Evolutionary conservation across 2,888 invertebrate genomes (phyloP).

Genomic region (Platycheirus rosarum): DNA sequence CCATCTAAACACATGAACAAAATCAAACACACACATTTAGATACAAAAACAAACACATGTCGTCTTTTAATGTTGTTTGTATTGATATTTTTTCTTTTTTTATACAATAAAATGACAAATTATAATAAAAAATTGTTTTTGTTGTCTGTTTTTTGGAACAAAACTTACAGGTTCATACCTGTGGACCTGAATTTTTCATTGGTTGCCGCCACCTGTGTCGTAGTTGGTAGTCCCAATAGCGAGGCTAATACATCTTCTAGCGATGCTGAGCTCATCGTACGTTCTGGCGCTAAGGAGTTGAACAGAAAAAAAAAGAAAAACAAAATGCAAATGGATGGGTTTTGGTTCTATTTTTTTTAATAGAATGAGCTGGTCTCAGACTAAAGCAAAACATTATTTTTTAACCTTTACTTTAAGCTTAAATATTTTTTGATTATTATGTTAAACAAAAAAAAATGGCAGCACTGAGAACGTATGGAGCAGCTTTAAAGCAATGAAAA

Average conservation of each 20-base stretch:
- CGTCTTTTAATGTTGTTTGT: constrained; percentile 56
- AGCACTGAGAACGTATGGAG: constrained; percentile 64
- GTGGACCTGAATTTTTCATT: constrained; percentile 88
- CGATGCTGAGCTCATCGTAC: constrained; percentile 91
- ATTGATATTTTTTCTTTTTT: constrained; percentile 31
- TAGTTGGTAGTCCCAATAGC: constrained; percentile 92
- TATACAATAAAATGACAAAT: constrained; percentile 34
- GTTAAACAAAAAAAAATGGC: constrained; percentile 21
- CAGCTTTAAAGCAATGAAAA: constrained; percentile 61
- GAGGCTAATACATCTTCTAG: constrained; percentile 97
- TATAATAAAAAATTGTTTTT: constrained; percentile 57
- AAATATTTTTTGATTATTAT: constrained; percentile 14
- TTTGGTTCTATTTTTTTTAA: constrained; percentile 25
- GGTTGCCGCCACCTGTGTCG: constrained; percentile 79
- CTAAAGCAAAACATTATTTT: constrained; percentile 45
- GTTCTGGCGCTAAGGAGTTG: constrained; percentile 82
- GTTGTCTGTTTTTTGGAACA: constrained; percentile 81
- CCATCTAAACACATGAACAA: constrained; percentile 25
- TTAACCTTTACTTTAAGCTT: constrained; percentile 31
- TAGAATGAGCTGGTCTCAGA: constrained; percentile 63
- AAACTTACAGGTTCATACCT: constrained; percentile 90
- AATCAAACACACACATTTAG: constrained; percentile 46
- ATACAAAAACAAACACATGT: constrained; percentile 46
- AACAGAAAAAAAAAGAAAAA: constrained; percentile 63
- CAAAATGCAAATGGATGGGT: constrained; percentile 70